Evolutionary conservation across 1,140 invertebrate genomes (phyloP), one percentile per base, ranked within the genome.

Genomic region (Bilobella aurantiaca): DNA sequence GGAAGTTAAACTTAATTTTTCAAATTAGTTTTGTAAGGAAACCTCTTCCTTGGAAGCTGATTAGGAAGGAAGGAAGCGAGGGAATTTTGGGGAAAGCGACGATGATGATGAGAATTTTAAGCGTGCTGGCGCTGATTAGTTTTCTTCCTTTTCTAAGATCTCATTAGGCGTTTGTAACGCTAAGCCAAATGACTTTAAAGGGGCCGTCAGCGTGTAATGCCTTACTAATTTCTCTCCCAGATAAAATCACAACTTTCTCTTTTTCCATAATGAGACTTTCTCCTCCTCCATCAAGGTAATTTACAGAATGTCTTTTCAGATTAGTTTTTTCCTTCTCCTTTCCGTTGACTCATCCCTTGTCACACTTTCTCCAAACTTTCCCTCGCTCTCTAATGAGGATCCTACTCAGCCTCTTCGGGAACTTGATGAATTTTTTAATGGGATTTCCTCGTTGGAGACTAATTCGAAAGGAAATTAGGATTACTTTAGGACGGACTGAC

Each of bases 371-470:
- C 34, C 8, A 42, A 42, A 8, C 34, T 42, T 42, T 42, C 8
- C 8, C 34, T 42, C 34, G 18, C 18, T 12, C 34, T 42, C 21
- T 53, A 53, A 53, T 53, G 49, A 53, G 49, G 23, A 12, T 8
- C n/a, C n/a, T n/a, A n/a, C n/a, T n/a, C 8, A 53, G 12, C 34
- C 49, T 53, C 49, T 23, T n/a, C n/a, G n/a, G n/a, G n/a, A n/a
- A n/a, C 49, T 53, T 53, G 49, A 53, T 53, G 49, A 53, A 53
- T 53, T 53, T 53, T 53, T 53, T 53, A 53, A 53, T 12, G 12
- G 49, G 49, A 53, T 53, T 53, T 53, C 23, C 49, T 53, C 12
- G 49, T 53, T 53, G 12, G 12, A 16, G 12, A 53, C 34, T 53
- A 12, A 12, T 53, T 53, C 49, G 12, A 53, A 8, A 53, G 23